Base-by-base conservation (phyloP, 2,888 invertebrate species). In the Dynastes grantii region DNA sequence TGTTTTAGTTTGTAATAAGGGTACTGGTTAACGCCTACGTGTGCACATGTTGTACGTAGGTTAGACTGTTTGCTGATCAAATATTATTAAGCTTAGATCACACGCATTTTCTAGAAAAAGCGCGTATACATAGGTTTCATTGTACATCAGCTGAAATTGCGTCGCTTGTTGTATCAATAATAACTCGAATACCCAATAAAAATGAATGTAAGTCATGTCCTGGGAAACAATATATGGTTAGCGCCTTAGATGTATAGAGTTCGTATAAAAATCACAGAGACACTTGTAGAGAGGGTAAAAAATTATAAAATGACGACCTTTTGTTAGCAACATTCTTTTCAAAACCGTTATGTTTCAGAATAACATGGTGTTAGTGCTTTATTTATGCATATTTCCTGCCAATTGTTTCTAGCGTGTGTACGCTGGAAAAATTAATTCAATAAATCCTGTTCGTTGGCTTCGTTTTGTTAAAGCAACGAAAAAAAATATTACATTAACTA, bases 1-100 rank as follows among this genome's bases (percentile, higher is more conserved):
- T 37, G 58, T 45, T 61, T 73, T 22, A n/a, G 8, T 61, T 22
- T 45, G 40, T 37, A 37, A 61, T 61, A 45, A 73, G 16, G 6
- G 40, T 22, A 40, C 11, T 13, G 27, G 3, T 11, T 37, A 37
- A 37, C 6, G 51, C 13, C 51, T 65, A 65, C 29, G 51, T 45
- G 73, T 40, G 16, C 37, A 73, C 61, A 40, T 61, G 32, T 40
- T 6, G 22, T 16, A 11, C 27, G 13, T 29, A 9, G 9, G 29
- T 32, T 29, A 32, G 8, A 27, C 8, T 61, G 61, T 55, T 2
- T 29, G 32, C 27, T 37, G 32, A 29, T 29, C 45, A 45, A 11
- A 45, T 45, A 45, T 45, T 45, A 11, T 8, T 3, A 58, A 22
- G 1, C 13, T 58, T 58, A 58, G 22, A 58, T 58, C 22, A 58